Conservation (phyloP, 2,797 vertebrate genomes). For the Silurus lanzhouensis region DNA sequence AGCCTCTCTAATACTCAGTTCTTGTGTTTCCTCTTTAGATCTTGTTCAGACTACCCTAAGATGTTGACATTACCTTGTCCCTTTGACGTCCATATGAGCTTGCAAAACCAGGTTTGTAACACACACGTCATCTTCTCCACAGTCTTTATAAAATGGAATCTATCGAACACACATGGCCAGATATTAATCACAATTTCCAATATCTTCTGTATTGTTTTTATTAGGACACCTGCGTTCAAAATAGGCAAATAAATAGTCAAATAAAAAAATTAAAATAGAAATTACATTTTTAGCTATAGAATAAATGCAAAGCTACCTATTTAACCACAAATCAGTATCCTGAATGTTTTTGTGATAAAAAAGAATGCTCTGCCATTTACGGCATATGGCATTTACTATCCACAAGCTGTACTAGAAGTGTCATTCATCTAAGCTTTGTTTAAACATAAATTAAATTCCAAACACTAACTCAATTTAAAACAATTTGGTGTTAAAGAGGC, state of each 20-base stretch:
- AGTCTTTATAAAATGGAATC: slow-evolving; percentile 96
- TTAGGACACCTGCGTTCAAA: background rate
- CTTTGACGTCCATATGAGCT: slow-evolving; percentile 83
- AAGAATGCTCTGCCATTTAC: background rate
- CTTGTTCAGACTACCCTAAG: background rate
- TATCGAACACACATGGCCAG: slow-evolving; percentile 55
- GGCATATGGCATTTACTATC: background rate
- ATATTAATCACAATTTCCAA: background rate
- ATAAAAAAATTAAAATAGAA: background rate
- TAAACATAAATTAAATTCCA: background rate
- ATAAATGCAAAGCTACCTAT: background rate
- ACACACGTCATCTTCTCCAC: slow-evolving; percentile 90
- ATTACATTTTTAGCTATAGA: background rate
- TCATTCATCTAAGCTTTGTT: background rate
- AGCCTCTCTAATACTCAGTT: background rate
- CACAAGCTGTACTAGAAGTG: background rate
- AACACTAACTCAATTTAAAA: background rate
- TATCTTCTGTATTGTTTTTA: background rate
- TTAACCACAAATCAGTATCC: background rate
- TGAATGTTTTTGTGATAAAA: background rate
- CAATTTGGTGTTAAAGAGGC: no score
- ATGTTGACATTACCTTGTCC: slow-evolving; percentile 77
- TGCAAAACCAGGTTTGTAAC: slow-evolving; percentile 83
- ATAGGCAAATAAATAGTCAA: no score
- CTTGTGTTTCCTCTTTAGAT: background rate